Conservation (phyloP, 2,888 invertebrate species). For the Melieria crassipennis region DNA sequence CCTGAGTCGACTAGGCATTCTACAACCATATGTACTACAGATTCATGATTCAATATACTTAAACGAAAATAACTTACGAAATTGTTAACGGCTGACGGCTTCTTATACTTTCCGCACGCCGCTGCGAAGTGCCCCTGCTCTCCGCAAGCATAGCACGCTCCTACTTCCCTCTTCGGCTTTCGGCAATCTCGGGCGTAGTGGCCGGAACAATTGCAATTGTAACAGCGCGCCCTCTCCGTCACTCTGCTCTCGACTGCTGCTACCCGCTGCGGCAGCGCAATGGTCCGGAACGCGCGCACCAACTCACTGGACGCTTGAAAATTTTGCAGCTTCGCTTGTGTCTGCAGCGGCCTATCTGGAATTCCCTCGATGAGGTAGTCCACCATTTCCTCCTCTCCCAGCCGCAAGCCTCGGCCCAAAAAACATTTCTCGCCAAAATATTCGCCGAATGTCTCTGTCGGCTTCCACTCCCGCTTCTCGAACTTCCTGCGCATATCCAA, state of each 20-base stretch:
- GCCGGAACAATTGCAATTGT: constrained; percentile 10
- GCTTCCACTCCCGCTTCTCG: constrained; percentile 1
- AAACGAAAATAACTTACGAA: not conserved
- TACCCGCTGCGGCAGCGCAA: not conserved
- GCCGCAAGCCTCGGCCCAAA: not conserved
- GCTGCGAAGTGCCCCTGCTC: too few relatives aligned
- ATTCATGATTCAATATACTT: not conserved
- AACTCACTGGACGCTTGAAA: constrained; percentile 12
- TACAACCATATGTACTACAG: not conserved
- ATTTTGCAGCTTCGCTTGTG: constrained; percentile 25
- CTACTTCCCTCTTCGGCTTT: not conserved
- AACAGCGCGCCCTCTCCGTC: not conserved
- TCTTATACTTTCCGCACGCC: too few relatives aligned
- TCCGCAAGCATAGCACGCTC: too few relatives aligned
- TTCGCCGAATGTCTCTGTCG: not conserved
- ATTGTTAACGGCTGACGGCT: too few relatives aligned
- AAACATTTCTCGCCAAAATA: constrained; percentile 17
- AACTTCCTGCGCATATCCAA: constrained; percentile 5
- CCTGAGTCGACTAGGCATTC: constrained; percentile 15
- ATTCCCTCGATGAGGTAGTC: constrained; percentile 22
- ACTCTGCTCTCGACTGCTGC: not conserved
- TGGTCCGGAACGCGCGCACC: not conserved
- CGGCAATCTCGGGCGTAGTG: constrained; percentile 10
- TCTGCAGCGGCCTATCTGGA: constrained; percentile 27
- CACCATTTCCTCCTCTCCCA: constrained; percentile 10